Conservation (phyloP, 2,113 vertebrate species). For the Lycaon pictus region DNA sequence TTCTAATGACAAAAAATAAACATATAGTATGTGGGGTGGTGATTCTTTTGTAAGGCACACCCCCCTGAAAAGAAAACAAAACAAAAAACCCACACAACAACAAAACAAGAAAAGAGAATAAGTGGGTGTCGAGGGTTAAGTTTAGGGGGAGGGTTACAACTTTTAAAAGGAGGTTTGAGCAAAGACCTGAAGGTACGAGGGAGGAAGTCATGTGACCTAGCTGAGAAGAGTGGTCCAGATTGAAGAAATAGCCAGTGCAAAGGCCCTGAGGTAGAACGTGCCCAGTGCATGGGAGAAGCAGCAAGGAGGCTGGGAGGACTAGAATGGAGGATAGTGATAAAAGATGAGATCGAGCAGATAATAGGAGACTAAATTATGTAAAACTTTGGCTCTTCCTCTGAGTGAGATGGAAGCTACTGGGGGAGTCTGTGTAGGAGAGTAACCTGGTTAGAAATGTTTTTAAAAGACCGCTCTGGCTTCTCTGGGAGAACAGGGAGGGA, state of each 20-base stretch:
- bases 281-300: neutral
- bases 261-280: neutral
- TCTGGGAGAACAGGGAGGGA: neutral
- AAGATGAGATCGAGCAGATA: neutral
- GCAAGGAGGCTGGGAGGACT: neutral
- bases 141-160: neutral
- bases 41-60: neutral
- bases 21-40: neutral
- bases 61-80: neutral
- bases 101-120: neutral
- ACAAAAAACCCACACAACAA: neutral
- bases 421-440: neutral
- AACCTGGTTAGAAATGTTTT: neutral
- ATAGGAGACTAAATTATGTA: neutral
- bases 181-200: neutral
- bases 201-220: neutral
- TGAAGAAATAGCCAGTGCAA: neutral
- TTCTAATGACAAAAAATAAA: neutral
- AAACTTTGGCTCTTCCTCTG: neutral
- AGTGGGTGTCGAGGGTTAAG: neutral
- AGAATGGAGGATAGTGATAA: neutral
- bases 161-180: neutral
- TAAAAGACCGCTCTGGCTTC: neutral
- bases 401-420: neutral
- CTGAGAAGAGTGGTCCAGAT: neutral